Percentiles rank a stretch among this genome's conserved stretches.
Conservation (phyloP, 1,140 invertebrate species). For the Myzus persicae region DNA sequence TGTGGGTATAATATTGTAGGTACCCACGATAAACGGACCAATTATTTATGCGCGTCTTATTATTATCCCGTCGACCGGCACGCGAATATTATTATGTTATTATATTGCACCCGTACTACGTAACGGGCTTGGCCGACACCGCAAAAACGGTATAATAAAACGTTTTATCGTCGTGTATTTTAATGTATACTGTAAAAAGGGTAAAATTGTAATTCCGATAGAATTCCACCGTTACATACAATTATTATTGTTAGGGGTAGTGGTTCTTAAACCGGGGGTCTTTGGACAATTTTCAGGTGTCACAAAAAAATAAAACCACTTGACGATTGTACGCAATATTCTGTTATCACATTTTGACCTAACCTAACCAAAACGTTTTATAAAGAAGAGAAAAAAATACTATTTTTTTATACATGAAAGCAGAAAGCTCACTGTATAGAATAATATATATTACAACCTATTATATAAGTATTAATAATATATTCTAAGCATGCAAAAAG, state of each 20-base stretch:
- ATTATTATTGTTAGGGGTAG: background rate
- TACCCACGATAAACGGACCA: background rate
- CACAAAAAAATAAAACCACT: background rate
- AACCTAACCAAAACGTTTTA: background rate
- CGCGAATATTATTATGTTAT: background rate
- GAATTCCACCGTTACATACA: background rate
- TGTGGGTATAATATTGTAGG: background rate
- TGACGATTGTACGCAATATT: background rate
- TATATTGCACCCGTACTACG: background rate
- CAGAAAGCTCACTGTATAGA: background rate
- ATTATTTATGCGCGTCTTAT: background rate
- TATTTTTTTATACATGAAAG: background rate
- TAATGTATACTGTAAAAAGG: background rate
- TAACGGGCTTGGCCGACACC: background rate
- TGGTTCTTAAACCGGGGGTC: background rate
- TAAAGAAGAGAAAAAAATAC: too few relatives aligned
- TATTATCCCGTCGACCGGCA: background rate
- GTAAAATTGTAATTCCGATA: conserved; percentile 11
- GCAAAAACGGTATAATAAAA: background rate
- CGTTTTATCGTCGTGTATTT: background rate
- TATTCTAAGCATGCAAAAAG: background rate
- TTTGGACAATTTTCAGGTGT: background rate
- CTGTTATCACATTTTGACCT: background rate
- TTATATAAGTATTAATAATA: too few relatives aligned
- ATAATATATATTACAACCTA: background rate